phyloP scores from a whole-genome alignment of 92 coral and sea anemone species.

The Meandrina meandrites region DNA sequence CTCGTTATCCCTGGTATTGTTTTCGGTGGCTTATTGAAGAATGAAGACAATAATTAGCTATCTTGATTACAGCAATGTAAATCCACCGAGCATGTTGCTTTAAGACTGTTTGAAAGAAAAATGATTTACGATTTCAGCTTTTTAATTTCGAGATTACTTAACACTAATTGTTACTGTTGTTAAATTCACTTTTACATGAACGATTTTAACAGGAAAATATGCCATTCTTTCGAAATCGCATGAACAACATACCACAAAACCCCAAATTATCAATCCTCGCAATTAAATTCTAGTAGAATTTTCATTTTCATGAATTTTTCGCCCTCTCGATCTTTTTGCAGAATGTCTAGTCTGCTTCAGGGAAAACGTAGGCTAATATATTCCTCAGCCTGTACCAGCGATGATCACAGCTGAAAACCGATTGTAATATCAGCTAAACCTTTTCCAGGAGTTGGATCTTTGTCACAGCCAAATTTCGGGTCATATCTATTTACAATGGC shows the following conservation, averaged over 20 bases:
- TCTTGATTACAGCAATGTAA: neutral
- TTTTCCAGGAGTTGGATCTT: neutral
- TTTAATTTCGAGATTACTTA: too few relatives aligned
- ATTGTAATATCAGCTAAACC: neutral
- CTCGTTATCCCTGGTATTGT: too few relatives aligned
- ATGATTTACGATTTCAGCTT: neutral
- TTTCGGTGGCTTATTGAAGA: neutral
- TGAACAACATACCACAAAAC: neutral
- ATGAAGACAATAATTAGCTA: neutral
- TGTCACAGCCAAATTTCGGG: neutral
- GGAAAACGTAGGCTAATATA: neutral
- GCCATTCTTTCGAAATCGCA: neutral
- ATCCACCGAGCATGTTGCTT: neutral
- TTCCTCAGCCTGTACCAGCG: neutral
- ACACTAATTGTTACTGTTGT: too few relatives aligned
- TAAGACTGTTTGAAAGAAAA: neutral
- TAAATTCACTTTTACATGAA: too few relatives aligned
- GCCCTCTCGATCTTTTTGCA: neutral
- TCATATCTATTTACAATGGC: neutral
- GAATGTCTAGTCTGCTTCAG: neutral
- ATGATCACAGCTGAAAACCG: too few relatives aligned
- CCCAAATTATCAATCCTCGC: neutral
- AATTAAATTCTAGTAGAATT: neutral
- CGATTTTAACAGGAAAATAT: neutral
- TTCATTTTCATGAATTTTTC: neutral